Conservation (phyloP, 2,888 invertebrate genomes). For the Luffia ferchaultella region DNA sequence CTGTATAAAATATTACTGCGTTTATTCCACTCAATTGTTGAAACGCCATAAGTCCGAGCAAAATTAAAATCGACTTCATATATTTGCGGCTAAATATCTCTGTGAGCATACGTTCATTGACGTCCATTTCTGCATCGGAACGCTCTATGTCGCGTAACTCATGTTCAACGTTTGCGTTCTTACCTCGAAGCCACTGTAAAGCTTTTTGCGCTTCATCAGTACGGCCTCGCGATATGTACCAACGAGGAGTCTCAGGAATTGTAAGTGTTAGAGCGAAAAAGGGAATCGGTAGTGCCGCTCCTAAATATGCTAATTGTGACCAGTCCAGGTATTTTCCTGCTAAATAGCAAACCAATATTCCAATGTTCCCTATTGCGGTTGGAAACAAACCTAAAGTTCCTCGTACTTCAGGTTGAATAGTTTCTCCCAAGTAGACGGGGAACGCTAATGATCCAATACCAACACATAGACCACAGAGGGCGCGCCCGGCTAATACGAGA, state of each 20-base stretch:
- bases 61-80: slow-evolving; percentile 81
- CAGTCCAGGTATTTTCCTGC: slow-evolving; percentile 85
- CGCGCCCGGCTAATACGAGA: slow-evolving; percentile 80
- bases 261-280: slow-evolving; percentile 82
- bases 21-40: slow-evolving; percentile 96
- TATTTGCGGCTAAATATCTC: slow-evolving; percentile 78
- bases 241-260: slow-evolving; percentile 94
- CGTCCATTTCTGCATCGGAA: slow-evolving; percentile 72
- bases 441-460: slow-evolving; percentile 87
- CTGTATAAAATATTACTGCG: slow-evolving; percentile 95
- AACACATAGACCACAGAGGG: slow-evolving; percentile 86
- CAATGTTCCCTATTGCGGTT: slow-evolving; percentile 87
- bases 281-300: slow-evolving; percentile 77
- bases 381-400: slow-evolving; percentile 89
- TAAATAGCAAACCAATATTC: slow-evolving; percentile 80
- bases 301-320: slow-evolving; percentile 83
- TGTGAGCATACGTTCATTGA: slow-evolving; percentile 58
- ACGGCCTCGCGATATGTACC: slow-evolving; percentile 83
- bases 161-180: slow-evolving; percentile 77
- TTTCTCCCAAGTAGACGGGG: slow-evolving; percentile 94
- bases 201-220: slow-evolving; percentile 80
- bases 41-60: slow-evolving; percentile 91
- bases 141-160: slow-evolving; percentile 80
- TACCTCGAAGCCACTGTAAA: slow-evolving; percentile 85
- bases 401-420: slow-evolving; percentile 90